phyloP scores from a whole-genome alignment of 2,888 invertebrate species.

The Nomada ferruginata region DNA sequence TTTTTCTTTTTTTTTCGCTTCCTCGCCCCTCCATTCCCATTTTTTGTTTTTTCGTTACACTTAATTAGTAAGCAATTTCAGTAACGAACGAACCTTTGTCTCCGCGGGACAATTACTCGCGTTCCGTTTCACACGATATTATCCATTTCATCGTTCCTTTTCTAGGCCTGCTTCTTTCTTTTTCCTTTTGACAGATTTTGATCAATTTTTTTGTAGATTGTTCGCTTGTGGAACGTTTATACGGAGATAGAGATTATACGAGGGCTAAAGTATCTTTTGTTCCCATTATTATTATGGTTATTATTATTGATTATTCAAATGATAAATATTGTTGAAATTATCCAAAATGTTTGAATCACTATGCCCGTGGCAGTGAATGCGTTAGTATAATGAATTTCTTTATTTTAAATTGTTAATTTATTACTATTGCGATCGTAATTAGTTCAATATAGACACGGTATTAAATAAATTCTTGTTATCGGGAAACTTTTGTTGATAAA shows the following conservation, averaged over 20 bases:
- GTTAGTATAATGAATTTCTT: no score
- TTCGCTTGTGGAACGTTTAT: not conserved
- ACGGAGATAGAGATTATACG: not conserved
- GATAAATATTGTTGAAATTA: no score
- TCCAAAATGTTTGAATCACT: no score
- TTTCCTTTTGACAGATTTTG: not conserved
- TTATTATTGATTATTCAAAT: no score
- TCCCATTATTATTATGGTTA: no score
- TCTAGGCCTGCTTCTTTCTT: not conserved
- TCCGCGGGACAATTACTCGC: slow-evolving; percentile 22
- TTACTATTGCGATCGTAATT: no score
- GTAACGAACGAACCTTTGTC: slow-evolving; percentile 46
- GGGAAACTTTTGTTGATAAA: no score
- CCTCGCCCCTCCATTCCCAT: not conserved
- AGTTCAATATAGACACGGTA: no score
- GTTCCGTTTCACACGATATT: slow-evolving; percentile 19
- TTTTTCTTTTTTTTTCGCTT: not conserved
- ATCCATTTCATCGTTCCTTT: slow-evolving; percentile 4
- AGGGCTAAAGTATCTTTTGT: no score
- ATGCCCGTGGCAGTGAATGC: no score
- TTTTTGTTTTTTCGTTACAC: slow-evolving; percentile 29
- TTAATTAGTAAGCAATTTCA: slow-evolving; percentile 56
- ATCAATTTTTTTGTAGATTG: not conserved
- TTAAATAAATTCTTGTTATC: no score
- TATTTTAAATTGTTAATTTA: no score